phyloP scores from a whole-genome alignment of 1,140 invertebrate species.

The Macrotrachela quadricornifera region DNA sequence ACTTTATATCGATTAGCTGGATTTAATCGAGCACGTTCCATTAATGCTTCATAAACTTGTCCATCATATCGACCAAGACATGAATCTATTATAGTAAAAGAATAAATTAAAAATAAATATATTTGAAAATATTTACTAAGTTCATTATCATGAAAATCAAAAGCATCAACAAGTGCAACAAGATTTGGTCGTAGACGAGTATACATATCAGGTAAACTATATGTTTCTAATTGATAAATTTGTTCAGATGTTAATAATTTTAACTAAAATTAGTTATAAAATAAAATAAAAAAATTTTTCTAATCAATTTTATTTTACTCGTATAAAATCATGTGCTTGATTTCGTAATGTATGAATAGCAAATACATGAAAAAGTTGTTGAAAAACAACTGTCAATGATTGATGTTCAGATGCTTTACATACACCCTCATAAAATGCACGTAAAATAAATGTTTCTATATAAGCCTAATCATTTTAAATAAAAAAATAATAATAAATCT shows the following conservation, averaged over 20 bases:
- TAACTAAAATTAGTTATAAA: too few species aligned
- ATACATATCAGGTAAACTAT: conserved; percentile 45
- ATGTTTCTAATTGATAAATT: too few species aligned
- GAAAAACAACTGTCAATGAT: too few species aligned
- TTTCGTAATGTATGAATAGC: too few species aligned
- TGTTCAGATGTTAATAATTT: too few species aligned
- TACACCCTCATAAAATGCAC: too few species aligned
- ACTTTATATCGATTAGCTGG: too few species aligned
- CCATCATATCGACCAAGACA: conserved; percentile 69
- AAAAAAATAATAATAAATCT: not conserved
- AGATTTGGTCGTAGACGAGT: conserved; percentile 54
- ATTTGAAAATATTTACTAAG: conserved; percentile 28
- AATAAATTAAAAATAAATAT: not conserved
- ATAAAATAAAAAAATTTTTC: too few species aligned
- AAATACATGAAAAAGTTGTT: too few species aligned
- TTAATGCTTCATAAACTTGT: conserved; percentile 65
- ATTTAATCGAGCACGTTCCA: conserved; percentile 45
- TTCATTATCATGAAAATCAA: conserved; percentile 60
- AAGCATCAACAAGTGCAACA: conserved; percentile 66
- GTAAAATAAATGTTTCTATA: not conserved
- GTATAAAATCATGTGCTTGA: too few species aligned
- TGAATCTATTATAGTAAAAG: conserved; percentile 30
- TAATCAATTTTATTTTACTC: not conserved
- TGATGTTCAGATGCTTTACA: too few species aligned
- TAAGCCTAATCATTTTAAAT: not conserved